Conservation (phyloP, 2,113 vertebrate species). For the Deroptyus accipitrinus region DNA sequence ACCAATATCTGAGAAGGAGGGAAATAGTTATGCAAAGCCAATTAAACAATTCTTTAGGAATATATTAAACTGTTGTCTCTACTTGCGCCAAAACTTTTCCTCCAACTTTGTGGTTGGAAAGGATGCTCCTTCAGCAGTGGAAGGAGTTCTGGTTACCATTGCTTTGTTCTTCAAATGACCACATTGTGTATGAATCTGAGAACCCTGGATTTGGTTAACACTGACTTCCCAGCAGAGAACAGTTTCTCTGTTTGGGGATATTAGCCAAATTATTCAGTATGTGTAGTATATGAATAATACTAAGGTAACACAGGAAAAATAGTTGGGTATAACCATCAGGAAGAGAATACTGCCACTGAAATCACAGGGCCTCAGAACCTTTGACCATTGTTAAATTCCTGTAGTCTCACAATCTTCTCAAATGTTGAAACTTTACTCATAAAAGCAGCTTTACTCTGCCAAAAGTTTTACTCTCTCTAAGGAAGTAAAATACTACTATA, state of each 20-base stretch:
- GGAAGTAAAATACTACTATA: neutral
- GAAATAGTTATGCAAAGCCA: neutral
- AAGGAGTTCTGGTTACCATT: neutral
- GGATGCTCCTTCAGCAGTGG: neutral
- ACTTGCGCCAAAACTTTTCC: neutral
- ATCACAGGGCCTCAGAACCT: neutral
- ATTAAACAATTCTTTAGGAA: neutral
- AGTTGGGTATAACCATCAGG: neutral
- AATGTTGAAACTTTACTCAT: neutral
- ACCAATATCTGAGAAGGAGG: constrained; percentile 1
- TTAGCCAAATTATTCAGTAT: neutral
- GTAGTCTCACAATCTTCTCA: neutral
- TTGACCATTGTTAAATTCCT: neutral
- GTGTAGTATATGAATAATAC: neutral
- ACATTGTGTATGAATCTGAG: neutral
- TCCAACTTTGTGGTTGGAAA: neutral
- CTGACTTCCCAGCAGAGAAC: neutral
- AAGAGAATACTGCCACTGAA: neutral
- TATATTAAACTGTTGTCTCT: neutral
- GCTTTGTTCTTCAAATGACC: neutral
- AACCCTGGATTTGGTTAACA: neutral
- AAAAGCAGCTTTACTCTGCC: neutral
- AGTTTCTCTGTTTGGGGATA: neutral
- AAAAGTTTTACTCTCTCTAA: neutral
- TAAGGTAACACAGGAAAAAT: neutral